These are phyloP conservation scores for Ambastaia sidthimunki DNA, from an alignment of 2,797 vertebrate genomes.

Conservation along the genomic window DNA sequence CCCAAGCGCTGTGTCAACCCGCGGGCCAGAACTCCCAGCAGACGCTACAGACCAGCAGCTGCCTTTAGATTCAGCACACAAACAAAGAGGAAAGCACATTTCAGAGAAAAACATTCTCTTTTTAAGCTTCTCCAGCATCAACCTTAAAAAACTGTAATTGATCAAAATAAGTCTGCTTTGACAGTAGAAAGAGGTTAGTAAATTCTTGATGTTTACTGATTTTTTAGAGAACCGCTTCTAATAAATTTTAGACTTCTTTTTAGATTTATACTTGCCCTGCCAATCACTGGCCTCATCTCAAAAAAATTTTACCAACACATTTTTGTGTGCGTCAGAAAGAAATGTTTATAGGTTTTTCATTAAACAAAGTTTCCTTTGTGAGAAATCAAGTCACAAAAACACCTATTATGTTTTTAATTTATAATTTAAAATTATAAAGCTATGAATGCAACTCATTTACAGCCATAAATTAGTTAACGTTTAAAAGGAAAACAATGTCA, in stretches of 20 bases:
- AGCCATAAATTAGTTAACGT: not conserved
- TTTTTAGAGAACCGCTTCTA: too few relatives aligned
- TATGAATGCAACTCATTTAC: not conserved
- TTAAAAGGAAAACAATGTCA: not conserved
- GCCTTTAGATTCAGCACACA: conserved; percentile 84
- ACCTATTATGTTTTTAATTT: too few relatives aligned
- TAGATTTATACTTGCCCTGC: too few relatives aligned
- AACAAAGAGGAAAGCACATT: conserved; percentile 76
- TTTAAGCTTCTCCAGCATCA: not conserved
- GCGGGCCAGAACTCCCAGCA: conserved; percentile 86
- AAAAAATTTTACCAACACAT: too few relatives aligned
- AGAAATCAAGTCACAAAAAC: too few relatives aligned
- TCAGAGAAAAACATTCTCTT: conserved; percentile 37
- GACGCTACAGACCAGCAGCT: conserved; percentile 90
- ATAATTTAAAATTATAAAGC: not conserved
- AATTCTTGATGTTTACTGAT: too few relatives aligned
- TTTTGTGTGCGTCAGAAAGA: too few relatives aligned
- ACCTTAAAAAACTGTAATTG: not conserved
- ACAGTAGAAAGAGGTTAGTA: too few relatives aligned
- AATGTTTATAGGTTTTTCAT: too few relatives aligned
- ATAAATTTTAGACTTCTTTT: too few relatives aligned
- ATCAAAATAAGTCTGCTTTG: not conserved
- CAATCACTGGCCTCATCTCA: too few relatives aligned
- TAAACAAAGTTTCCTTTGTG: too few relatives aligned
- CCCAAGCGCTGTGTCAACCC: conserved; percentile 79